Conservation (phyloP, 2,888 invertebrate species). For the Drosophila infuscata region DNA sequence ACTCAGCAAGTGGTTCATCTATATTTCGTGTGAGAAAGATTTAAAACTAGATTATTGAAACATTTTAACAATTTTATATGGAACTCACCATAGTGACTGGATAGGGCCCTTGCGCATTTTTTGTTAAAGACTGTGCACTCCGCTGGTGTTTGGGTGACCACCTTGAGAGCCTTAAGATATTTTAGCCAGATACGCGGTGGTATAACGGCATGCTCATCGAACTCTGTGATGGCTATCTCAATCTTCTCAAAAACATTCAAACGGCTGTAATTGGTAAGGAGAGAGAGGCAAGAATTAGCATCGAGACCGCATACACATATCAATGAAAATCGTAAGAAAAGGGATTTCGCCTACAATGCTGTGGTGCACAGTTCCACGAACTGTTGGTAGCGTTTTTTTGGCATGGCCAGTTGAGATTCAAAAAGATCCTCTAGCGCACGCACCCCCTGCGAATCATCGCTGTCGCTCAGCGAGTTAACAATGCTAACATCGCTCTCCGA, state of each 20-base stretch:
- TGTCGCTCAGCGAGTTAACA: conserved; percentile 21
- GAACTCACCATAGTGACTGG: conserved; percentile 51
- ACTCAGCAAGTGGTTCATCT: conserved; percentile 53
- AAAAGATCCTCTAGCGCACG: conserved; percentile 29
- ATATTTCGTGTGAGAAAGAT: not conserved
- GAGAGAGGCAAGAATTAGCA: not conserved
- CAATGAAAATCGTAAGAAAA: not conserved
- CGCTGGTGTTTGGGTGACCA: conserved; percentile 50
- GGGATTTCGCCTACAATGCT: conserved; percentile 45
- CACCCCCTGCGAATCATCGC: conserved; percentile 21
- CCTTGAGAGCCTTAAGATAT: conserved; percentile 38
- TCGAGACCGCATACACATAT: not conserved
- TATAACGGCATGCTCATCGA: conserved; percentile 23
- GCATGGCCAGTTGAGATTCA: conserved; percentile 12
- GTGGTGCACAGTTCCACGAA: conserved; percentile 37
- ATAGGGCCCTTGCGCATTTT: conserved; percentile 41
- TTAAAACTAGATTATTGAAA: not conserved
- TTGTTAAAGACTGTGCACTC: conserved; percentile 32
- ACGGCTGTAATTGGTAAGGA: conserved; percentile 27
- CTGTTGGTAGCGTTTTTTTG: conserved; percentile 29
- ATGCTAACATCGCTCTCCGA: conserved; percentile 23
- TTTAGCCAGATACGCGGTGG: conserved; percentile 57
- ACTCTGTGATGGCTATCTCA: conserved; percentile 27
- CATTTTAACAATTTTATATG: not conserved
- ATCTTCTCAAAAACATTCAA: conserved; percentile 49